Base-by-base conservation (phyloP, 1,140 invertebrate genomes). In the Drosophila subobscura region DNA sequence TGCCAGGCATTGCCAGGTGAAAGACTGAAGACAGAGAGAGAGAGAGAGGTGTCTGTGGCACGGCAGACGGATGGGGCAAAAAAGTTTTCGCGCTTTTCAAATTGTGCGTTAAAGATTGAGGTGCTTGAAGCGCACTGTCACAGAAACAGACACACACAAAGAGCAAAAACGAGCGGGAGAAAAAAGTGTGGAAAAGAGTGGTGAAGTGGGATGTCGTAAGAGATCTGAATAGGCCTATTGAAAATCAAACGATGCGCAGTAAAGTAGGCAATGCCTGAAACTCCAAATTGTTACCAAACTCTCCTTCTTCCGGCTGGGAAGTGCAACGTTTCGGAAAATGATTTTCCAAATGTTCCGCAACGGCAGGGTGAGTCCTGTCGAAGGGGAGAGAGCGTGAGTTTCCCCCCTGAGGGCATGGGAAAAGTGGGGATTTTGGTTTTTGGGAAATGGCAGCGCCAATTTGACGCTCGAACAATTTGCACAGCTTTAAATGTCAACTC, bases 391-490 rank as follows among this genome's bases (percentile, higher is more conserved):
- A 0, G 6, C 2, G 5, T 20, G 41, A 1, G 5, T 12, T 33
- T 33, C 2, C n/a, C 12, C n/a, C 4, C 25, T 20, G 10, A 1
- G 3, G 23, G 8, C 20, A 4, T 8, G 0, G 29, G n/a, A n/a
- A 16, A 16, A 29, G 33, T 37, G 5, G 16, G 16, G 16, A 20
- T 27, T 27, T 27, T 5, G 33, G 10, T 37, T 10, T 37, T 10
- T 27, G 45, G 51, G 41, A 71, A 72, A 65, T 84, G 76, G 80
- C 80, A 85, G 72, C 77, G 80, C 77, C 80, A 85, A 85, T 85
- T 85, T 85, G 77, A 86, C 81, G 80, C 80, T 85, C 57, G 81
- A 85, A 85, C 80, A 85, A 85, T 85, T 86, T 86, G 80, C 81
- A 85, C 80, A 85, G 81, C 80, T 86, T 86, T 85, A 86, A 85